phyloP scores from a whole-genome alignment of 2,113 vertebrate species.

The Pedionomus torquatus region DNA sequence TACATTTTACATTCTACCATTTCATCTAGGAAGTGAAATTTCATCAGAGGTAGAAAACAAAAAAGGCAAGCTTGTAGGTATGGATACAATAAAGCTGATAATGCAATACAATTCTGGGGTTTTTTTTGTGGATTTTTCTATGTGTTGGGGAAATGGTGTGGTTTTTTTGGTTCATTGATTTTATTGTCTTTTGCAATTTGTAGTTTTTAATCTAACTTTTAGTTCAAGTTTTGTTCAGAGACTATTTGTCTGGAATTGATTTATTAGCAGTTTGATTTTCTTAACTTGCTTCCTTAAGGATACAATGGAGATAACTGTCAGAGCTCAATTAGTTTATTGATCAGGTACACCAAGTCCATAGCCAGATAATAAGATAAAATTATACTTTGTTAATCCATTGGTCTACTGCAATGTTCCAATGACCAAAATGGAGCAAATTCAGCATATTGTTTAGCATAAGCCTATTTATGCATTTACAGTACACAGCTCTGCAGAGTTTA shows the following conservation, averaged over 20 bases:
- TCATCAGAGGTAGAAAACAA: slow-evolving; percentile 25
- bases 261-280: not conserved
- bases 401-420: not conserved
- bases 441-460: not conserved
- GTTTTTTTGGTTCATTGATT: not conserved
- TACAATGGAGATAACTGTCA: not conserved
- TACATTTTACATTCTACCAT: not conserved
- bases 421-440: not conserved
- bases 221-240: not conserved
- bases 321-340: not conserved
- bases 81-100: not conserved
- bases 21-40: slow-evolving; percentile 18
- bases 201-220: not conserved
- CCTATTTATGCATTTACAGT: not conserved
- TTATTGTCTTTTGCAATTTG: not conserved
- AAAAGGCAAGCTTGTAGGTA: not conserved
- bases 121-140: not conserved
- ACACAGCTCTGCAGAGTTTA: not conserved
- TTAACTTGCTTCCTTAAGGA: not conserved
- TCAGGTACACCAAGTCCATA: not conserved
- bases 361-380: not conserved
- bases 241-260: not conserved
- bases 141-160: not conserved
- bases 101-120: not conserved
- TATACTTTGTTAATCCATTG: not conserved